Conservation (phyloP, 2,113 vertebrate species). For the Elanus axillaris region DNA sequence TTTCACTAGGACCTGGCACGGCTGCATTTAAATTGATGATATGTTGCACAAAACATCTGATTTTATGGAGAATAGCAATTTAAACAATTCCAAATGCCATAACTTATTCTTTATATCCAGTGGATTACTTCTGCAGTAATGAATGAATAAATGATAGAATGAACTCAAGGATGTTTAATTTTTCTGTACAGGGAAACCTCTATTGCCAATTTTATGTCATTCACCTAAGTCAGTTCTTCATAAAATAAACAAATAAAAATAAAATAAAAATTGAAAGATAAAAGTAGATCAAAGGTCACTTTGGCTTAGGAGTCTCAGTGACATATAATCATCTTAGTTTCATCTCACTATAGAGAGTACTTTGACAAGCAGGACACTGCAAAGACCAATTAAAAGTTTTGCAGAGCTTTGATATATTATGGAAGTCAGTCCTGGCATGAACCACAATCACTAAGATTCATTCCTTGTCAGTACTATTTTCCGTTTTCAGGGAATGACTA, state of each 20-base stretch:
- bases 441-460: neutral
- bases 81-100: neutral
- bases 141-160: neutral
- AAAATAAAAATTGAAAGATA: neutral
- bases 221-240: neutral
- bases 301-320: neutral
- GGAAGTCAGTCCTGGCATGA: neutral
- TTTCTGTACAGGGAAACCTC: neutral
- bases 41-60: neutral
- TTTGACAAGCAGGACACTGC: neutral
- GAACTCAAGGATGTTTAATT: neutral
- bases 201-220: neutral
- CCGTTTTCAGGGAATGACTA: neutral
- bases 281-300: neutral
- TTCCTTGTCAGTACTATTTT: neutral
- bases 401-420: neutral
- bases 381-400: neutral
- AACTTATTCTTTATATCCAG: neutral
- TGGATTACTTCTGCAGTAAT: neutral
- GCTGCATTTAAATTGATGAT: neutral
- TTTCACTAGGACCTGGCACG: neutral
- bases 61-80: neutral
- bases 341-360: neutral
- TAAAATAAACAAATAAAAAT: constrained; percentile 5
- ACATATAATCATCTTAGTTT: neutral